Base-by-base conservation (phyloP, 2,888 invertebrate genomes). In the Ennomos erosarius region DNA sequence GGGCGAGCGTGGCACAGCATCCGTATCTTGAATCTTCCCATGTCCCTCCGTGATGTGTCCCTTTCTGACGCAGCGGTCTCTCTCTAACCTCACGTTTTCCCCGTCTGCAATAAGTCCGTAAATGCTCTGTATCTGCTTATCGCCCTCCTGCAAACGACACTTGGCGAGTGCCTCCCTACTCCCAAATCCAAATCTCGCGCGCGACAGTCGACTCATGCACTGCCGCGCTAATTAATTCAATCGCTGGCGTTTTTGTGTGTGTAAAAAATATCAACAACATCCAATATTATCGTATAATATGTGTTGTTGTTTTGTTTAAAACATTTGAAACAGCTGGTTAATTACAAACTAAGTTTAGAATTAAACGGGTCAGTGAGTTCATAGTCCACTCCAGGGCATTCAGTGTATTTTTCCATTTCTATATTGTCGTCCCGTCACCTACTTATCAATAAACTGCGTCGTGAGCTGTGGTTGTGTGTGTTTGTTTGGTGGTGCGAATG, bases 181-280 rank as follows among this genome's bases (percentile, higher is more conserved):
- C 64, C 69, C 85, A 84, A 87, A 69, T 65, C 84, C 88, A 84
- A 87, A 69, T 76, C 72, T 65, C 65, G 55, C 68, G 45, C 65
- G 55, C 68, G 44, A 71, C 79, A 11, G 82, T 79, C 71, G 73
- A 78, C 73, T 75, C 77, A 79, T 16, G 16, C 3, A 26, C 26
- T 26, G 5, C 26, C 26, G 26, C 26, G 26, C 26, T 26, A 26
- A 26, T 26, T 26, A 26, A 26, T 16, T 16, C 16, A 16, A 16
- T 16, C n/a, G 3, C 16, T 2, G 16, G 3, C 16, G 16, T 16
- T 16, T 16, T 16, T 16, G 37, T 68, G 78, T 76, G 74, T 70
- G 76, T 69, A 69, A 71, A 71, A n/a, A 76, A 74, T 71, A 56
- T 38, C 46, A 65, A 62, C 59, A 65, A 51, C 44, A 55, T 40